Base-by-base conservation (phyloP, 2,113 vertebrate genomes). In the Periophthalmus modestus region DNA sequence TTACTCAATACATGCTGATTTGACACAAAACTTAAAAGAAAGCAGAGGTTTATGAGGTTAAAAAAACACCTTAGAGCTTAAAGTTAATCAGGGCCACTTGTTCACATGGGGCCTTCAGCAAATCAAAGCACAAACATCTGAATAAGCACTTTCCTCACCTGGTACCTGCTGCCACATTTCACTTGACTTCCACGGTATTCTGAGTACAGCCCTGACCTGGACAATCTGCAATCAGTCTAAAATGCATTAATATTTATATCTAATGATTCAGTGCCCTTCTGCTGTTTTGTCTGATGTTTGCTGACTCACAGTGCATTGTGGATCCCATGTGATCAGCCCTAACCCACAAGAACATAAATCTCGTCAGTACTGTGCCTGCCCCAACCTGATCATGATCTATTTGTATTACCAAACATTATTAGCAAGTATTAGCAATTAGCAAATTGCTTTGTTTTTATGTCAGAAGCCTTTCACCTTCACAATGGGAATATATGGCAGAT, bases 341-440 rank as follows among this genome's bases (percentile, higher is more conserved):
- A 75, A 81, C 76, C 86, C 85, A 87, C 66, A 83, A 52, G 77
- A 85, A 87, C 84, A 89, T 85, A 82, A 88, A 92, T 85, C 80
- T 28, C 75, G 78, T 90, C 89, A 90, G 90, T 85, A 87, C 72
- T 82, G 81, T 77, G 77, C 68, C 73, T 68, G 73, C 18, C 19
- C 50, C 10, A 23, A 10, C 54, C n/a, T 12, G n/a, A 57, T 15
- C 21, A 59, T 28, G 57, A 2, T 59, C 23, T 28, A 11, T 55
- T 55, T 48, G 47, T 48, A 48, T 48, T 48, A 15, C 47, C 12
- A 48, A 15, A 48, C 14, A 48, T 15, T 15, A 48, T 48, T 48
- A 48, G 47, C 12, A 48, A 16, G 12, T 48, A 3, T 14, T 48
- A 16, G n/a, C 6, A 9, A 46, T 46, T 46, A 9, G 13, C 11